A percentile compares a stretch with the other conserved stretches of the same genome.
These are phyloP conservation scores for Zygaena filipendulae DNA, from an alignment of 2,888 invertebrate genomes.

Conservation along the genomic window DNA sequence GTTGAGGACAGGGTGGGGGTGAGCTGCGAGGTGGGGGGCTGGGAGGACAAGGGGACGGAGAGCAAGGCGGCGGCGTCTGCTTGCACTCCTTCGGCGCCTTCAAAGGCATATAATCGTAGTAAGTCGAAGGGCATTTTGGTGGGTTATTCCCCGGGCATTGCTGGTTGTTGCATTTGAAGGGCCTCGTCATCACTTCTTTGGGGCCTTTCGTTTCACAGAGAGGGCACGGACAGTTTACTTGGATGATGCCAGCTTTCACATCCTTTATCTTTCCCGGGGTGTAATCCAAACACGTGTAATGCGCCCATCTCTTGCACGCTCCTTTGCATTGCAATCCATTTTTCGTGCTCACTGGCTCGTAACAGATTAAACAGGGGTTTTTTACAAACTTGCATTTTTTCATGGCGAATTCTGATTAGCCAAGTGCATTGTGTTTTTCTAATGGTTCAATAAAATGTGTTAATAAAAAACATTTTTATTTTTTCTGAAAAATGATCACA, in stretches of 20 bases:
- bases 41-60: too few relatives aligned
- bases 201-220: constrained; percentile 29
- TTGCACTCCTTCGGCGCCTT: too few relatives aligned
- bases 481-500: constrained; percentile 1
- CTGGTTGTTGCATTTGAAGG: constrained; percentile 19
- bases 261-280: constrained; percentile 34
- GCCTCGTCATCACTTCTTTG: constrained; percentile 19
- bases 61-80: too few relatives aligned
- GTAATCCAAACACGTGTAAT: constrained; percentile 33
- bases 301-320: constrained; percentile 38
- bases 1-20: too few relatives aligned
- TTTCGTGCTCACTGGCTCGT: constrained; percentile 24
- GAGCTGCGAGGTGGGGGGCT: too few relatives aligned
- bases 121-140: constrained; percentile 13
- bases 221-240: constrained; percentile 35
- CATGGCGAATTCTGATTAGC: too few relatives aligned
- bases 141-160: constrained; percentile 22
- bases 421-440: constrained; percentile 7
- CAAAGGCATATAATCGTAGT: constrained; percentile 10
- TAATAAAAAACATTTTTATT: neutral
- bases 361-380: constrained; percentile 38
- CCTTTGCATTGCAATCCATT: constrained; percentile 40
- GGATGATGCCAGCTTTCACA: constrained; percentile 31
- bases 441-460: neutral
- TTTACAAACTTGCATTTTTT: constrained; percentile 24